Percentiles rank a stretch among this genome's conserved stretches.
phyloP scores from a whole-genome alignment of 2,113 vertebrate genomes.

The Takifugu flavidus region DNA sequence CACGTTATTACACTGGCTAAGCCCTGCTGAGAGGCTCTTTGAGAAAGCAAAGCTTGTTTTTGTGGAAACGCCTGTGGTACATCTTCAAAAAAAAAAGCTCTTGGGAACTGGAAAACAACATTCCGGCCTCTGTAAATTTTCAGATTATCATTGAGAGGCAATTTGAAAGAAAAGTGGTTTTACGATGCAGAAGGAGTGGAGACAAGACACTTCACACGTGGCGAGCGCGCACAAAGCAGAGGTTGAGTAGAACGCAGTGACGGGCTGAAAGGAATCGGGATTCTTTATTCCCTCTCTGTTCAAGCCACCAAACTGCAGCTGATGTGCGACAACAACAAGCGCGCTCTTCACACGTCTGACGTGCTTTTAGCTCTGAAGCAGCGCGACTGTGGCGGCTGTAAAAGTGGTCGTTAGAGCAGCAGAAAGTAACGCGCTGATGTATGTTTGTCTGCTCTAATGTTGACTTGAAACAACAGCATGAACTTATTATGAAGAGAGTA shows the following conservation, averaged over 20 bases:
- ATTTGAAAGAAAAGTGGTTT: constrained; percentile 45
- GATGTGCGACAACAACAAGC: neutral
- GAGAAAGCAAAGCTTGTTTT: constrained; percentile 53
- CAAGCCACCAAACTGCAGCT: neutral
- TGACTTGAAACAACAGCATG: too few species aligned
- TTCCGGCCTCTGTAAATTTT: constrained; percentile 47
- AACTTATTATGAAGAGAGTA: neutral
- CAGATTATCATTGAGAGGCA: constrained; percentile 50
- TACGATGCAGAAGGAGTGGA: constrained; percentile 39
- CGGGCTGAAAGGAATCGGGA: constrained; percentile 5
- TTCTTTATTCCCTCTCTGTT: constrained; percentile 1
- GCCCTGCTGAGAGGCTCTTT: constrained; percentile 40
- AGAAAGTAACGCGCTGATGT: too few species aligned
- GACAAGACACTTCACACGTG: constrained; percentile 46
- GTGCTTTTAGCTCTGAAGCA: too few species aligned
- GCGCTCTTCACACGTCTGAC: too few species aligned
- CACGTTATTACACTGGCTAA: constrained; percentile 41
- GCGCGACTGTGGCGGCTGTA: too few species aligned
- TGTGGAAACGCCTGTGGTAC: constrained; percentile 44
- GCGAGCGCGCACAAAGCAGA: constrained; percentile 21
- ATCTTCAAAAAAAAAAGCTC: constrained; percentile 60
- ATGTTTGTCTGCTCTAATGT: too few species aligned
- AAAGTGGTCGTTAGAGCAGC: too few species aligned
- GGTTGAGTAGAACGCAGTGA: constrained; percentile 18
- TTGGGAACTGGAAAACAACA: constrained; percentile 44